Evolutionary conservation across 2,113 vertebrate genomes (phyloP), one percentile per base, ranked within the genome.

Genomic region (Micronycteris hirsuta): DNA sequence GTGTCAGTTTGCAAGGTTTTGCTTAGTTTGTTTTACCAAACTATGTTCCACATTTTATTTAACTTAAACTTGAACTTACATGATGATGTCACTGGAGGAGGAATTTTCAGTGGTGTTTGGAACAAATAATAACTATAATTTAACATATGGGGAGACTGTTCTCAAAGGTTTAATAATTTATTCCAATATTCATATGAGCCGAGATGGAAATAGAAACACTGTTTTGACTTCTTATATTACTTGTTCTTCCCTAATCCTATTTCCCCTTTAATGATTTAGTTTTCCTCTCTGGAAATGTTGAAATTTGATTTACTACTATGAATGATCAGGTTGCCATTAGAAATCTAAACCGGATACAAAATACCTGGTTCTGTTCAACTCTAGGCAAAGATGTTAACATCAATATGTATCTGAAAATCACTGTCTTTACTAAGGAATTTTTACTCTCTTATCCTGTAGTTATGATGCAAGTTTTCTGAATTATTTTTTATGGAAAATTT

Each of bases 161-260:
- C 54, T 93, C 47, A 91, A 94, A 84, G 61, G 41, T 91, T 97
- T 82, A 95, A 63, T 93, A 71, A 96, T 83, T 95, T 36, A 77
- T 96, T 96, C 43, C 20, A 83, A 88, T 43, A 78, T 54, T 89
- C 47, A 73, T 49, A 58, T 68, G 24, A 47, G 1, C 31, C 83
- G 86, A 82, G 14, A 82, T 70, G 4, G 20, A 96, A 95, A 96
- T 68, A 88, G 38, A 65, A 92, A 67, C 49, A 87, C 61, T 89
- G 5, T 80, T 96, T 73, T 58, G n/a, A 41, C 28, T 95, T 71
- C 15, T 83, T 86, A 45, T 24, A 85, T 92, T 81, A 17, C 26
- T 61, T 73, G 4, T 86, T 86, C 36, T 83, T 89, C 0, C 3
- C 20, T 73, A 80, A 49, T 95, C 4, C 10, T 67, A 10, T 71